Evolutionary conservation across 1,140 invertebrate species (phyloP).

Genomic region (Drosophila pachea): DNA sequence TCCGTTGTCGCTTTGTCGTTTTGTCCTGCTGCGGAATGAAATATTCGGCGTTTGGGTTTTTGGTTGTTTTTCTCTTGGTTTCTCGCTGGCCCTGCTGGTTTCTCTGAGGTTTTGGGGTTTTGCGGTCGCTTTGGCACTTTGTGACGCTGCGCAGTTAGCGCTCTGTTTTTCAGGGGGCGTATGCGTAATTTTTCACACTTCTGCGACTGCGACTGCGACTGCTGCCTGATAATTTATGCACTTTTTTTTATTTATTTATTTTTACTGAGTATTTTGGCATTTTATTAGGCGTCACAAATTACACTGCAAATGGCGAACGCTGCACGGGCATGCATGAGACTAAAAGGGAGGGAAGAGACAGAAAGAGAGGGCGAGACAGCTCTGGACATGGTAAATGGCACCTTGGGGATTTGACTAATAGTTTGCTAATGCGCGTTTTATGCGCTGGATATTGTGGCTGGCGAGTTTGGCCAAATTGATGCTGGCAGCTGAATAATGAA

Average conservation of each 20-base stretch:
- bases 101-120: slow-evolving; percentile 19
- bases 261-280: slow-evolving; percentile 47
- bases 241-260: slow-evolving; percentile 54
- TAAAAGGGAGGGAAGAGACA: not conserved
- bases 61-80: slow-evolving; percentile 6
- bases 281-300: slow-evolving; percentile 59
- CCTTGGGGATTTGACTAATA: slow-evolving; percentile 56
- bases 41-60: slow-evolving; percentile 9
- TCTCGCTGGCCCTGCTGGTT: slow-evolving; percentile 14
- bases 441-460: slow-evolving; percentile 36
- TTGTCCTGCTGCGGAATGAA: slow-evolving; percentile 23
- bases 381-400: slow-evolving; percentile 48
- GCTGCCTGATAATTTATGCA: slow-evolving; percentile 52
- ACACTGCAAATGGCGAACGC: slow-evolving; percentile 51
- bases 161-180: slow-evolving; percentile 29
- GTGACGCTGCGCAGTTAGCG: slow-evolving; percentile 15
- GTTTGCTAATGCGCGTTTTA: slow-evolving; percentile 62
- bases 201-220: slow-evolving; percentile 1
- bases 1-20: slow-evolving; percentile 4
- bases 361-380: slow-evolving; percentile 10
- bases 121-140: slow-evolving; percentile 25
- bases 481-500: slow-evolving; percentile 24
- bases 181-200: slow-evolving; percentile 58
- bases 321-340: slow-evolving; percentile 2
- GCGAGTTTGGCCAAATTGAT: slow-evolving; percentile 30